Evolutionary conservation across 1,140 invertebrate genomes (phyloP), one percentile per base, ranked within the genome.

Genomic region (Hyposmocoma kahamanoa): DNA sequence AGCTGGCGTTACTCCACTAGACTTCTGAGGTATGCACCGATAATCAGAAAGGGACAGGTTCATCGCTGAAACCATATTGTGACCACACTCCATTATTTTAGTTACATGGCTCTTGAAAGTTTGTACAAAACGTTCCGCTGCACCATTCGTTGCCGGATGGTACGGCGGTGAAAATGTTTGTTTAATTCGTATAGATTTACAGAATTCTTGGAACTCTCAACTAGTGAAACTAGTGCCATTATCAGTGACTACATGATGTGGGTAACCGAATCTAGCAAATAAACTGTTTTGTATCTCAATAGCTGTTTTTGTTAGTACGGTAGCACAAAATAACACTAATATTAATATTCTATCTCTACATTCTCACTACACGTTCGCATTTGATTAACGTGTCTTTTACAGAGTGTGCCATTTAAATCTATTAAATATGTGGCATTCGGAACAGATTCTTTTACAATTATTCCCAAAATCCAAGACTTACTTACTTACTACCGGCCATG

Each of bases 141-240:
- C 60, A 0, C 72, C 72, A 53, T 78, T 76, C 6, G 67, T 72
- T 0, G 72, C 66, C 21, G 73, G 73, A 41, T 80, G 64, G n/a
- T 63, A 52, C 1, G 70, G 67, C n/a, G 72, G 50, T 30, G 62
- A 45, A 30, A 67, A 66, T 6, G 42, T 67, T n/a, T 78, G 74
- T 36, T 64, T 62, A 3, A 80, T 53, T 11, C 52, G 52, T 11
- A 38, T 41, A 18, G 15, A 4, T 49, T 56, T 50, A 47, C 51
- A 52, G 41, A 47, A 64, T 22, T 48, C 15, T 42, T 53, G 17
- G 46, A 63, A 63, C 36, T 59, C 45, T 1, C 44, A 17, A 2
- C 52, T 18, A 41, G 56, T 36, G 45, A 28, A 42, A 58, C 56
- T 41, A 54, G 17, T 9, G 20, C 20, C 47, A 42, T 54, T 53